These are phyloP conservation scores for Festucalex cinctus DNA, from an alignment of 2,113 vertebrate genomes.

Conservation along the genomic window DNA sequence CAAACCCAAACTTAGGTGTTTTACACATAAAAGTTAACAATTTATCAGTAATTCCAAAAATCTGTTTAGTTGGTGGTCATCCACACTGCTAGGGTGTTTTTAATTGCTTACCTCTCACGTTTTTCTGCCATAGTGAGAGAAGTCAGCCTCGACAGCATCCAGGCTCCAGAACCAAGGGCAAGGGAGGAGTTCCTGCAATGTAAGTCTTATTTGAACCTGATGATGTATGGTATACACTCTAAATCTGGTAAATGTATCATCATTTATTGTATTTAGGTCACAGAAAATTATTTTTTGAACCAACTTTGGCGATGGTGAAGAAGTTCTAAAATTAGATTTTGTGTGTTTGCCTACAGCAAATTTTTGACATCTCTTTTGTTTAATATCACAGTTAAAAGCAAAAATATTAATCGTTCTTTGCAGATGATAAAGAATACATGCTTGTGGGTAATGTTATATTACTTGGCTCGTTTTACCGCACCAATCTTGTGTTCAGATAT, in stretches of 20 bases:
- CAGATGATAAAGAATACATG: too few species aligned
- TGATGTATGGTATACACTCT: not conserved
- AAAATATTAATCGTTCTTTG: too few species aligned
- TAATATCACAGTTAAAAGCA: too few species aligned
- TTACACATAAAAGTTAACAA: too few species aligned
- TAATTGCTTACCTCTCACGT: not conserved
- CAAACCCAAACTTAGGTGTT: too few species aligned
- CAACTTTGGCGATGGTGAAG: not conserved
- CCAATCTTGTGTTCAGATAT: too few species aligned
- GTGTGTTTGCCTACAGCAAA: not conserved
- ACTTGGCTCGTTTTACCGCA: too few species aligned
- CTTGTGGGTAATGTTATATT: too few species aligned
- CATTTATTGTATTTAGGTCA: not conserved
- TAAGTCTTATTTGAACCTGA: slow-evolving; percentile 45
- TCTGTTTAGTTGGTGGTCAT: not conserved
- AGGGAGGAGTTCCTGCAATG: slow-evolving; percentile 75
- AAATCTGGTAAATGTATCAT: not conserved
- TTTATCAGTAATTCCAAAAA: not conserved
- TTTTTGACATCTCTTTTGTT: too few species aligned
- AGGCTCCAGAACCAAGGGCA: slow-evolving; percentile 68
- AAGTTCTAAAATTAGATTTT: not conserved
- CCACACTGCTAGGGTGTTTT: not conserved
- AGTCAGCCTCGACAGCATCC: slow-evolving; percentile 70
- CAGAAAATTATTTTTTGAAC: not conserved
- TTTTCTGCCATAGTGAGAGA: slow-evolving; percentile 63